Conservation (phyloP, 2,888 invertebrate genomes). For the Ecdyonurus torrentis region DNA sequence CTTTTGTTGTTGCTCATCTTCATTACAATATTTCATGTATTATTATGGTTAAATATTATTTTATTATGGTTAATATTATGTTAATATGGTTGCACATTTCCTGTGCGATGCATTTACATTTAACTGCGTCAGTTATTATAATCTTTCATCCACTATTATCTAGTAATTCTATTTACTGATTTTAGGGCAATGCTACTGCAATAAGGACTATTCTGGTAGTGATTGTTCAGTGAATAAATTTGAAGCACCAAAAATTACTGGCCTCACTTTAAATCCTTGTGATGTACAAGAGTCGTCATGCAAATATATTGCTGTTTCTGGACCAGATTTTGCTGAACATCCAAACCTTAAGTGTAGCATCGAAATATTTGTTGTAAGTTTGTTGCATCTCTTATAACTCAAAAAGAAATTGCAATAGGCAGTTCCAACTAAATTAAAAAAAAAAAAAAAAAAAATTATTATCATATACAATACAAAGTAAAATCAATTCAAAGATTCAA, state of each 20-base stretch:
- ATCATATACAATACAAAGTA: background rate
- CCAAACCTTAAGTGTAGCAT: conserved; percentile 16
- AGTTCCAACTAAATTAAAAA: no score
- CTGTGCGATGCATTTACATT: background rate
- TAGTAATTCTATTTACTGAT: background rate
- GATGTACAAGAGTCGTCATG: conserved; percentile 18
- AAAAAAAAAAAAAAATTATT: no score
- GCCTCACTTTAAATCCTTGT: conserved; percentile 12
- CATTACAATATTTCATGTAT: no score
- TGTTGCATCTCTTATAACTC: no score
- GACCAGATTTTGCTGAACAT: conserved; percentile 17
- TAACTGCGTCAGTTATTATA: background rate
- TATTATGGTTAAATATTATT: no score
- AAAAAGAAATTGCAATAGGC: no score
- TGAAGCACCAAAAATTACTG: conserved; percentile 5
- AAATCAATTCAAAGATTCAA: background rate
- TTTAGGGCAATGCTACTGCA: conserved; percentile 11
- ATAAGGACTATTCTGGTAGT: conserved; percentile 9
- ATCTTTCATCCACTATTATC: background rate
- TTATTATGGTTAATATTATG: no score
- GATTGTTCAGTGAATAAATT: conserved; percentile 10
- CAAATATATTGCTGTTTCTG: conserved; percentile 17
- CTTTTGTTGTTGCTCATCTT: no score
- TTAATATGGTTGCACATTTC: no score
- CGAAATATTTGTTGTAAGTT: conserved; percentile 18